Evolutionary conservation across 2,113 vertebrate species (phyloP).

Genomic region (western clawed frog (Xenopus tropicalis)): DNA sequence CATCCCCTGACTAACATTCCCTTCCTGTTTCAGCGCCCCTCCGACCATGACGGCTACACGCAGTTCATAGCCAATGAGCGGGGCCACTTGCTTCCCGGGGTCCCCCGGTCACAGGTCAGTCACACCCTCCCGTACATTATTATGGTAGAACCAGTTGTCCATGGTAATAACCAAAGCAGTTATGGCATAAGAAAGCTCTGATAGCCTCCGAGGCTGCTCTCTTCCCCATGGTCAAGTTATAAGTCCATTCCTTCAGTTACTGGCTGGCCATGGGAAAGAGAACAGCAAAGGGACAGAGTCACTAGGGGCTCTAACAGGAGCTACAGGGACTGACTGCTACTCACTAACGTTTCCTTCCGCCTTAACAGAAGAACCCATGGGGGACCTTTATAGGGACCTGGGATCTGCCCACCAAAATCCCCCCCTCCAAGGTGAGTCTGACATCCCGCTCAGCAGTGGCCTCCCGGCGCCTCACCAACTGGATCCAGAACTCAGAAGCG

Average conservation of each 20-base stretch:
- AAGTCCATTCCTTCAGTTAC: too few relatives aligned
- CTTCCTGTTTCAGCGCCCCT: slow-evolving; percentile 36
- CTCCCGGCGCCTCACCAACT: slow-evolving; percentile 41
- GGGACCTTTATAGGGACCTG: slow-evolving; percentile 62
- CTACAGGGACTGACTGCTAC: too few relatives aligned
- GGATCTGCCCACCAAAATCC: slow-evolving; percentile 62
- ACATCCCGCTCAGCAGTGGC: slow-evolving; percentile 50
- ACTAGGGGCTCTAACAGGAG: too few relatives aligned
- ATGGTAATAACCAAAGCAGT: not conserved
- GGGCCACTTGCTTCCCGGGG: slow-evolving; percentile 59
- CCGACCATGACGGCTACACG: slow-evolving; percentile 53
- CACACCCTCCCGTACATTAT: too few relatives aligned
- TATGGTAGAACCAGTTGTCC: too few relatives aligned
- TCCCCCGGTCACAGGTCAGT: slow-evolving; percentile 63
- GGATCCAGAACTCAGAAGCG: slow-evolving; percentile 46
- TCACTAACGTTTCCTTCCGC: not conserved
- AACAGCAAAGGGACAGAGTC: too few relatives aligned
- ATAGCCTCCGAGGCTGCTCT: too few relatives aligned
- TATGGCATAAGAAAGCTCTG: too few relatives aligned
- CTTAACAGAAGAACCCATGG: slow-evolving; percentile 59
- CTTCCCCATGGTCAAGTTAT: too few relatives aligned
- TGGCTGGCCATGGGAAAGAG: too few relatives aligned
- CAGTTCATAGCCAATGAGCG: slow-evolving; percentile 56
- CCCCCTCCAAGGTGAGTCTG: slow-evolving; percentile 54
- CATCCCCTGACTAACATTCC: too few relatives aligned